A percentile compares a stretch with the other conserved stretches of the same genome.
Conservation (phyloP, 2,888 invertebrate genomes). For the Drosophila picticornis region DNA sequence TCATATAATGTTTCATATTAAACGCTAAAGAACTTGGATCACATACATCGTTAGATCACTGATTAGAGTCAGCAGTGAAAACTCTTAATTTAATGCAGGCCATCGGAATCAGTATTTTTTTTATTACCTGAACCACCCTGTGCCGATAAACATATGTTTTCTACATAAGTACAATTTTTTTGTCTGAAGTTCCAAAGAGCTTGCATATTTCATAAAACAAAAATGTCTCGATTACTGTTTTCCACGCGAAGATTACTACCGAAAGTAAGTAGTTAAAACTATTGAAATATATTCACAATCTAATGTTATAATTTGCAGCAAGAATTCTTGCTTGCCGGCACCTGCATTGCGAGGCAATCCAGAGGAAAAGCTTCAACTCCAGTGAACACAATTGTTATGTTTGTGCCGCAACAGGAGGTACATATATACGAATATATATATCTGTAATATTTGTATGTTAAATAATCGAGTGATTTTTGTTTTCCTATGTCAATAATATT, state of each 20-base stretch:
- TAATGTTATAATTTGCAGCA: conserved; percentile 43
- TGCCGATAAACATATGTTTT: conserved; percentile 48
- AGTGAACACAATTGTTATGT: conserved; percentile 96
- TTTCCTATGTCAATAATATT: conserved; percentile 47
- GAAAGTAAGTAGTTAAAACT: conserved; percentile 44
- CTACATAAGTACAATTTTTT: conserved; percentile 37
- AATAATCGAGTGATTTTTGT: conserved; percentile 26
- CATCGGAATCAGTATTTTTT: conserved; percentile 4
- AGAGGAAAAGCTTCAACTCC: conserved; percentile 88
- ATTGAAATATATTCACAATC: not conserved
- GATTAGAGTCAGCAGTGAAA: conserved; percentile 3
- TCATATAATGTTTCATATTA: not conserved
- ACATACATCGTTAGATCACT: not conserved
- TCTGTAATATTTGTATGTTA: conserved; percentile 29
- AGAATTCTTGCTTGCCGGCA: conserved; percentile 72
- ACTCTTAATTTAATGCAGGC: conserved; percentile 1
- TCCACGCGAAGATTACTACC: conserved; percentile 64
- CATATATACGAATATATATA: not conserved
- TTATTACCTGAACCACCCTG: conserved; percentile 48
- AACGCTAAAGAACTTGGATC: not conserved
- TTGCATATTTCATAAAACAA: conserved; percentile 29
- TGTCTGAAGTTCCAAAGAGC: conserved; percentile 42
- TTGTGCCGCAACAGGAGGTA: conserved; percentile 99
- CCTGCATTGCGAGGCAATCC: conserved; percentile 51
- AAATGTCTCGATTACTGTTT: conserved; percentile 64